Base-by-base conservation (phyloP, 2,797 vertebrate genomes). In the Dryobates pubescens region DNA sequence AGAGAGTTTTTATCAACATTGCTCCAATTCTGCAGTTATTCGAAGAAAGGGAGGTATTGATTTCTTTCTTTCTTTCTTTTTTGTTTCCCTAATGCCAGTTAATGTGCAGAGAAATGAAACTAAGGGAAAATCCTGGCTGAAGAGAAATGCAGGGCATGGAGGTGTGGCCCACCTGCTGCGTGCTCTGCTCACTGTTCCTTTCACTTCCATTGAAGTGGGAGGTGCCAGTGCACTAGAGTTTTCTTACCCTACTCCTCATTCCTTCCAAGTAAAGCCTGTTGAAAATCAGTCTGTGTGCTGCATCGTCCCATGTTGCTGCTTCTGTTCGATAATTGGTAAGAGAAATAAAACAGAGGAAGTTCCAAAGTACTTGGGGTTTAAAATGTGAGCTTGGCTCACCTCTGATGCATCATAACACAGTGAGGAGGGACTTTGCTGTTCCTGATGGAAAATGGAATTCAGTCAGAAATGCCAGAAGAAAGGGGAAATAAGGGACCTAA, bases 321-420 rank as follows among this genome's bases (percentile, higher is more conserved):
- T 91, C 91, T 92, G 58, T 87, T 94, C 88, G 90, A 30, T 85
- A 85, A 77, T 62, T 71, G 82, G 26, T 32, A 80, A 88, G 82
- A 74, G 95, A 89, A 88, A 82, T 41, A 76, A 74, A 84, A 29
- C 45, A 77, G 22, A 13, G 45, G 79, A 89, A 38, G 16, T 80
- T 89, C 23, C 5, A 58, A 80, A 95, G 58, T 80, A 65, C 77
- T 90, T 93, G 58, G 30, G 20, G 74, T 95, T 93, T 85, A n/a
- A 78, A 87, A 80, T 81, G 43, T 77, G 65, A 36, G 9, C 43
- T 67, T 79, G 41, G 49, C 64, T 64, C 34, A 34, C 64, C 75
- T 93, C 90, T 61, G 49, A 51, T 85, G 61, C 34, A 80, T 88
- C 29, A 4, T 78, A 81, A 57, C 26, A 76, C 23, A 57, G 54